A percentile compares a stretch with the other conserved stretches of the same genome.
Evolutionary conservation across 1,140 invertebrate genomes (phyloP).

Genomic region (Thaumetopoea pityocampa): DNA sequence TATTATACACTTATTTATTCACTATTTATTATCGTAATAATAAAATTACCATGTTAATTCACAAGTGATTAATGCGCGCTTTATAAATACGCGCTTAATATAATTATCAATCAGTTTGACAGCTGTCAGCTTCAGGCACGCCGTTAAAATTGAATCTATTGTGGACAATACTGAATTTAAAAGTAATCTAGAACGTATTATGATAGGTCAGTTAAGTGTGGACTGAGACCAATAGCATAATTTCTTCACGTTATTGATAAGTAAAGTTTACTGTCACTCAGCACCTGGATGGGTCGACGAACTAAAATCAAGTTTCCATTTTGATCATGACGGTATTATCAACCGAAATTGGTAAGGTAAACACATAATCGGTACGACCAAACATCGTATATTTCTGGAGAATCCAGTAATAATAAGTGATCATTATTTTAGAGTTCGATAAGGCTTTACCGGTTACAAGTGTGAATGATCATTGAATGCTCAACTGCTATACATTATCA

Average conservation of each 20-base stretch:
- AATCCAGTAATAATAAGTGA: conserved; percentile 13
- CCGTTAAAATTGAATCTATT: conserved; percentile 44
- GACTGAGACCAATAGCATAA: conserved; percentile 49
- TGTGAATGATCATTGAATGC: conserved; percentile 32
- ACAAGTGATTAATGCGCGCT: too few species aligned
- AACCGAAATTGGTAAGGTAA: conserved; percentile 29
- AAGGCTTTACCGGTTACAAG: conserved; percentile 38
- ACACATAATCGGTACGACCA: conserved; percentile 25
- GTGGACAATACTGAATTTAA: conserved; percentile 33
- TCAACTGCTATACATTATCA: conserved; percentile 39
- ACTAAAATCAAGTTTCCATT: conserved; percentile 43
- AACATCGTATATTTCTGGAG: conserved; percentile 18
- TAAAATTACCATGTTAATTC: too few species aligned
- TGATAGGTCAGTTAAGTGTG: conserved; percentile 59
- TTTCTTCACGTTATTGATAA: conserved; percentile 69
- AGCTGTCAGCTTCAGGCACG: conserved; percentile 33
- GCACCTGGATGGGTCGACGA: conserved; percentile 58
- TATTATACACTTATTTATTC: too few species aligned
- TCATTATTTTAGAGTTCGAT: conserved; percentile 38
- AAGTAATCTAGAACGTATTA: conserved; percentile 55
- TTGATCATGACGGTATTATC: conserved; percentile 27
- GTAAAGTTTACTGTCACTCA: conserved; percentile 53
- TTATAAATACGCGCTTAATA: conserved; percentile 1
- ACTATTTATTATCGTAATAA: too few species aligned
- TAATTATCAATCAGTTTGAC: conserved; percentile 28